Evolutionary conservation across 2,113 vertebrate genomes (phyloP), one percentile per base, ranked within the genome.

Genomic region (Neogobius melanostomus): DNA sequence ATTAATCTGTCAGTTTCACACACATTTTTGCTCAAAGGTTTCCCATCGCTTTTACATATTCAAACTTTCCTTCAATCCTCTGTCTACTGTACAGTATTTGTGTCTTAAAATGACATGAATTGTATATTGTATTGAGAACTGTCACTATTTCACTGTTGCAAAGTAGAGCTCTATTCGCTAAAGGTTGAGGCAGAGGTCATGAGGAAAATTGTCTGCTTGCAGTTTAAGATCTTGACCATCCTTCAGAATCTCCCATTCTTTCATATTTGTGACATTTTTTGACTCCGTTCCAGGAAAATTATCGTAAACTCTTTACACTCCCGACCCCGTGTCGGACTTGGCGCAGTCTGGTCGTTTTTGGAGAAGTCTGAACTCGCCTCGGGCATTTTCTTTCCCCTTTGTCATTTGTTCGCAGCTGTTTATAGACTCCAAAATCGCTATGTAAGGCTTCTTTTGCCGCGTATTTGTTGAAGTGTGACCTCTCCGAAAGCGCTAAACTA

Each of bases 371-470:
- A 72, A 36, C 6, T 53, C 47, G 62, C 71, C 80, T 52, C 57
- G 17, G 66, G 76, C 68, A 66, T 14, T 82, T 59, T 28, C 5
- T 72, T 21, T 28, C 17, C 48, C 44, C 28, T 81, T 81, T 87
- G 68, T 82, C 80, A 80, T 82, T 76, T 77, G 71, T 66, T 68
- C 76, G 63, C 68, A 86, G 81, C 76, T 89, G 79, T 84, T 81
- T 81, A 79, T 84, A 66, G 72, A 82, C 74, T 69, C 49, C 11
- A 36, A 36, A 36, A 36, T 36, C 28, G 28, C 4, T 75, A 71
- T 73, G 66, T 71, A 59, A 75, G 66, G 66, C 14, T 66, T 82
- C 69, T 61, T 64, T 53, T 75, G 67, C 70, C 28, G 53, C 71
- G 36, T 68, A 79, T 81, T 76, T 79, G 77, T 74, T 72, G 74